Base-by-base conservation (phyloP, 2,888 invertebrate genomes). In the Dicyrtomina minuta region DNA sequence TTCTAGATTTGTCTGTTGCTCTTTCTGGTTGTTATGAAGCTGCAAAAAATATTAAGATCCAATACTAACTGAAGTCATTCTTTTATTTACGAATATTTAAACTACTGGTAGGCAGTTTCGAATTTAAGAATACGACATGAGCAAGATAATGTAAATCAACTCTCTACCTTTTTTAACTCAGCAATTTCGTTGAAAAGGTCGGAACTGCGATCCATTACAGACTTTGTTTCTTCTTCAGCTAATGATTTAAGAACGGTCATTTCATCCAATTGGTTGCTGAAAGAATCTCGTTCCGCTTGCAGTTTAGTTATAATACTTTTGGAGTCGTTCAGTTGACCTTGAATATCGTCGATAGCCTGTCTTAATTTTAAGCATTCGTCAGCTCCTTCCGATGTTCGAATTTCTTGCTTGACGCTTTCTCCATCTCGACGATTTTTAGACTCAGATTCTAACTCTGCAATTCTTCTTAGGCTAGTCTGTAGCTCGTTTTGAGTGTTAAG, bases 401-500 rank as follows among this genome's bases (percentile, higher is more conserved):
- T 33, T 33, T 58, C 59, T 24, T 56, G 56, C 56, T 20, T 56
- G n/a, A n/a, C n/a, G n/a, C n/a, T n/a, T n/a, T n/a, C n/a, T n/a
- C 39, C 56, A 27, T 56, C 56, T 15, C 33, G 33, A 27, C 33
- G 49, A 46, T 66, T 61, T 41, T 70, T 66, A 15, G 27, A 20
- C 15, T 51, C 60, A 1, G 66, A 55, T 27, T 71, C 71, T 13
- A 71, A 39, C 44, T 71, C 62, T 22, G 62, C 64, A 17, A 71
- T 24, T 49, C 58, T 51, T 2, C 17, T 24, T 22, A 53, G 17
- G 2, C 64, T 58, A 12, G 56, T 68, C 44, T 74, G 69, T 6
- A 76, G 55, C 62, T 75, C 76, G 41, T 75, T 75, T 46, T 75
- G 75, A 12, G 75, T 73, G 60, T 76, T 77, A 15, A 77, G 65